Conservation (phyloP, 1,140 invertebrate species). For the Neodiprion fabricii region DNA sequence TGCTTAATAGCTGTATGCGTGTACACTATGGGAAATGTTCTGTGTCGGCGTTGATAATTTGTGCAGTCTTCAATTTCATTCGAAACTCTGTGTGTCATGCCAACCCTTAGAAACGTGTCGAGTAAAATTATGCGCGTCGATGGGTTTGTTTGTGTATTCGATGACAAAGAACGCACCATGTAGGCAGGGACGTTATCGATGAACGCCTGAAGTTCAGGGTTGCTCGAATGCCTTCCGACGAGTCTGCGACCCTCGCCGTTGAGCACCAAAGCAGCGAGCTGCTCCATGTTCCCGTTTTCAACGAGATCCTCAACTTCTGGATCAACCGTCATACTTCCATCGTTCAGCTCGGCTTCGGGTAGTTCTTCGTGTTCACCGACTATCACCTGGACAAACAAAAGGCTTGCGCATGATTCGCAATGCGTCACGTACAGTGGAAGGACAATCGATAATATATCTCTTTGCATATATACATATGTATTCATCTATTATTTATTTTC, state of each 20-base stretch:
- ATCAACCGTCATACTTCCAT: slow-evolving; percentile 53
- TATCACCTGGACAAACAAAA: slow-evolving; percentile 41
- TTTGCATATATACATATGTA: too few relatives aligned
- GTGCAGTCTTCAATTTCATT: too few relatives aligned
- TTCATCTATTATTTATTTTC: too few relatives aligned
- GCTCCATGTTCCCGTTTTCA: slow-evolving; percentile 83
- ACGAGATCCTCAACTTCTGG: slow-evolving; percentile 69
- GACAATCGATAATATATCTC: not conserved
- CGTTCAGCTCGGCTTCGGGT: slow-evolving; percentile 43
- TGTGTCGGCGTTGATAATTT: not conserved
- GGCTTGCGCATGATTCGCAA: slow-evolving; percentile 1
- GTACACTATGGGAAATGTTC: not conserved
- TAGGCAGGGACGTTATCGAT: slow-evolving; percentile 88
- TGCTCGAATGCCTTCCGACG: slow-evolving; percentile 73
- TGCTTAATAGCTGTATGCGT: not conserved
- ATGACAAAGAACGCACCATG: slow-evolving; percentile 69
- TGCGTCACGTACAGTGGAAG: not conserved
- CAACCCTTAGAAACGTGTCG: too few relatives aligned
- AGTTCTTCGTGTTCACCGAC: slow-evolving; percentile 45
- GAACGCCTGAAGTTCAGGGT: slow-evolving; percentile 87
- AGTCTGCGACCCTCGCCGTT: slow-evolving; percentile 85
- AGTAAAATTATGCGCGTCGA: too few relatives aligned
- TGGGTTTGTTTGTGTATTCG: too few relatives aligned
- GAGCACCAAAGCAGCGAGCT: slow-evolving; percentile 85
- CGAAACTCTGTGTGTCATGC: too few relatives aligned